Evolutionary conservation across 2,113 vertebrate genomes (phyloP), one percentile per base, ranked within the genome.

Genomic region (Tor tambroides): DNA sequence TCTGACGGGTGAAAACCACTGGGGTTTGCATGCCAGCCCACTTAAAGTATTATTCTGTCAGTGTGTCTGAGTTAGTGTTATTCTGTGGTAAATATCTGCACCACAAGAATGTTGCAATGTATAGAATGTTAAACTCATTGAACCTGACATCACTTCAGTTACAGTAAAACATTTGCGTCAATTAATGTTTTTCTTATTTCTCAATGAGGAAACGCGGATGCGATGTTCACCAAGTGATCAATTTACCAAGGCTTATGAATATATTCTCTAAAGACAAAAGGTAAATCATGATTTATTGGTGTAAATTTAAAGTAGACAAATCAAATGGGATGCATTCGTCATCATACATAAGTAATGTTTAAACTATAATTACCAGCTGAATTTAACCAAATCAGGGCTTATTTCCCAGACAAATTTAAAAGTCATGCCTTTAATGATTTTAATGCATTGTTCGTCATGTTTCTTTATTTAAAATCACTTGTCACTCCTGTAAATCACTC

Each of bases 41-140:
- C 72, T 76, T 67, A 0, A 61, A 43, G 54, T 43, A 46, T 7
- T 14, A 46, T 23, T 63, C 32, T 63, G 71, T 85, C n/a, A 43
- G 71, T 28, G 54, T 43, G 54, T 75, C 32, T 26, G 54, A 61
- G 51, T 61, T 61, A 17, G 10, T 38, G 30, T 80, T 80, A 59
- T 80, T 80, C 19, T 59, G 77, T 38, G 30, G 78, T 59, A 80
- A 38, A 61, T 79, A 59, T 80, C 11, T 61, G 21, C 54, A 80
- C 78, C 32, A n/a, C 54, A 80, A n/a, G 21, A 61, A 80, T 61
- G 51, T 80, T 80, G 11, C 54, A 80, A 80, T 59, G 30, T 80
- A 61, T 35, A 80, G 78, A 80, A 61, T 80, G 51, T 38, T n/a
- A 80, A 79, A 7, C 9, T 61, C 54, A 26, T 23, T 80, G 3